A percentile compares a stretch with the other conserved stretches of the same genome.
These are phyloP conservation scores for Callosobruchus maculatus DNA, from an alignment of 2,888 invertebrate genomes.

Conservation along the genomic window DNA sequence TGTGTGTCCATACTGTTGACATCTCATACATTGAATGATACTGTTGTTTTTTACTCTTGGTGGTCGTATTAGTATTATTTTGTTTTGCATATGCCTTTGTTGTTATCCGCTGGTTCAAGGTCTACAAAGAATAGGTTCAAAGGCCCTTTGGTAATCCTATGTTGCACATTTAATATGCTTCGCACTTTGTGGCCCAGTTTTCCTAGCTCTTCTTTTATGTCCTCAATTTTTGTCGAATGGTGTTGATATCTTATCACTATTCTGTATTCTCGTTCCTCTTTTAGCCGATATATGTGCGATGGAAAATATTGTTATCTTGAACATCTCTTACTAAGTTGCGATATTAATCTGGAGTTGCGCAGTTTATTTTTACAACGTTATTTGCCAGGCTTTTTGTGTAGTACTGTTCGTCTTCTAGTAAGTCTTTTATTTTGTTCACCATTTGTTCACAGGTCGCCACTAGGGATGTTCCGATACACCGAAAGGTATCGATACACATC, in stretches of 20 bases:
- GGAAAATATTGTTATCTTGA: background rate
- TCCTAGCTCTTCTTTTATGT: background rate
- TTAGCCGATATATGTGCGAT: background rate
- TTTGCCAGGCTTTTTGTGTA: slow-evolving; percentile 3
- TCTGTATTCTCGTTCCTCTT: slow-evolving; percentile 3
- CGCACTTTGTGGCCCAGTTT: background rate
- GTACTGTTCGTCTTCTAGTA: slow-evolving; percentile 2
- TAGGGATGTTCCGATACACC: too few species aligned
- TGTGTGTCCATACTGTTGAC: slow-evolving; percentile 5
- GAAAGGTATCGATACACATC: too few species aligned
- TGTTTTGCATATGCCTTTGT: background rate
- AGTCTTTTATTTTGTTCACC: background rate
- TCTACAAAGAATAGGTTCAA: slow-evolving; percentile 3
- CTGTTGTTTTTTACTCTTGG: background rate
- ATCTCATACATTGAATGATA: slow-evolving; percentile 5
- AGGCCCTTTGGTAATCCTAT: slow-evolving; percentile 4
- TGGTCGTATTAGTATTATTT: slow-evolving; percentile 1
- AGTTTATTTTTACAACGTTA: slow-evolving; percentile 3
- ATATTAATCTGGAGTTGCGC: background rate
- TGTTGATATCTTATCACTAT: slow-evolving; percentile 1
- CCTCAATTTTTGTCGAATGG: slow-evolving; percentile 1
- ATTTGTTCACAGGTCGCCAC: background rate
- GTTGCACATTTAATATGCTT: slow-evolving; percentile 1
- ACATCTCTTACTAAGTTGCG: background rate
- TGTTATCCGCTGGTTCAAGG: background rate